Evolutionary conservation across 2,888 invertebrate genomes (phyloP).

Genomic region (Nomada goodeniana): DNA sequence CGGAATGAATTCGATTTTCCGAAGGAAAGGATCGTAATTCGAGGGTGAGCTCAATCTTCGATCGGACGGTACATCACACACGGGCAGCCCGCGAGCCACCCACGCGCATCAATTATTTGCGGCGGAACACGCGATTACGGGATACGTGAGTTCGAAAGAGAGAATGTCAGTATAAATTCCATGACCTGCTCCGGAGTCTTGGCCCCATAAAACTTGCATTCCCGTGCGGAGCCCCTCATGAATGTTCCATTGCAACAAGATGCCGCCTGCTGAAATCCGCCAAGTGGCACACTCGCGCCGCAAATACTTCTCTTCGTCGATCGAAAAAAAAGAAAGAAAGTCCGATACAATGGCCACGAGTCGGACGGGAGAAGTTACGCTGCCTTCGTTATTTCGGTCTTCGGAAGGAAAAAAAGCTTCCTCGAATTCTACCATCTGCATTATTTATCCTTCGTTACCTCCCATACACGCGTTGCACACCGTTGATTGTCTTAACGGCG

Average conservation of each 20-base stretch:
- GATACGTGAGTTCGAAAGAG: conserved; percentile 59
- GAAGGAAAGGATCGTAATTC: conserved; percentile 29
- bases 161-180: conserved; percentile 74
- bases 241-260: conserved; percentile 70
- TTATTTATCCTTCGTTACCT: too few species aligned
- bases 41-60: conserved; percentile 36
- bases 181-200: conserved; percentile 60
- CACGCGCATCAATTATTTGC: conserved; percentile 73
- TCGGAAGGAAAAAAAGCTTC: not conserved
- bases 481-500: too few species aligned
- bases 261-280: conserved; percentile 44
- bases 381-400: too few species aligned
- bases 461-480: too few species aligned
- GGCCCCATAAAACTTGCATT: conserved; percentile 75
- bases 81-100: not conserved
- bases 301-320: conserved; percentile 40
- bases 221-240: conserved; percentile 63
- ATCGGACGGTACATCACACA: conserved; percentile 36
- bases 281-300: conserved; percentile 19
- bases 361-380: too few species aligned
- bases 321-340: not conserved
- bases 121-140: conserved; percentile 69
- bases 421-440: not conserved
- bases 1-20: conserved; percentile 27
- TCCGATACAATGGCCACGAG: not conserved